These are phyloP conservation scores for Cheilosia vulpina DNA, from an alignment of 2,888 invertebrate genomes.

Conservation along the genomic window DNA sequence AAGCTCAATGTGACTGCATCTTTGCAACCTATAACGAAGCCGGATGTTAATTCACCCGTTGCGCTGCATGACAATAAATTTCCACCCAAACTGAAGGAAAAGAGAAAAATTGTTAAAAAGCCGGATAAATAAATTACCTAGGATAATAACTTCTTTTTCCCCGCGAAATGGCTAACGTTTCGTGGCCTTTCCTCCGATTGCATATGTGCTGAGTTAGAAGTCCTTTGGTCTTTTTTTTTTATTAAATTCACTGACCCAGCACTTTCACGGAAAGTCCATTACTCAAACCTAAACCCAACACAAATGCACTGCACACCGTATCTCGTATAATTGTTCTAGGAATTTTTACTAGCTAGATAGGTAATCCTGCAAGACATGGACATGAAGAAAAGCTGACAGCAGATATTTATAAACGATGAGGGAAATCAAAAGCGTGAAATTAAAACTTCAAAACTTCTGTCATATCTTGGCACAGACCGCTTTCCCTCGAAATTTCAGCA, in stretches of 20 bases:
- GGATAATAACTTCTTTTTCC: constrained; percentile 52
- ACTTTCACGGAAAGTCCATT: not conserved
- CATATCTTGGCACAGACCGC: constrained; percentile 33
- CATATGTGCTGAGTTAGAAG: constrained; percentile 14
- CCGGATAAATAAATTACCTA: constrained; percentile 55
- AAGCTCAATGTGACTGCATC: constrained; percentile 26
- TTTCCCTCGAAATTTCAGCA: constrained; percentile 33
- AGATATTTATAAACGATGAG: constrained; percentile 38
- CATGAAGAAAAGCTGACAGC: constrained; percentile 58
- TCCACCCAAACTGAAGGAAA: not conserved
- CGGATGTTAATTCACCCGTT: constrained; percentile 41
- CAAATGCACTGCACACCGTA: not conserved
- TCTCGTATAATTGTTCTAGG: not conserved
- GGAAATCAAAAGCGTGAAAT: constrained; percentile 71
- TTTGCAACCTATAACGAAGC: constrained; percentile 18
- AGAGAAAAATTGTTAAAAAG: constrained; percentile 9
- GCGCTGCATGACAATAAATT: constrained; percentile 52
- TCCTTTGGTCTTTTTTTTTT: not conserved
- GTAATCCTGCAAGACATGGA: constrained; percentile 42
- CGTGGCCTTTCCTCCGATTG: constrained; percentile 17
- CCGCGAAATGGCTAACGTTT: not conserved
- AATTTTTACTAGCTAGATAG: not conserved
- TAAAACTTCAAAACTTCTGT: constrained; percentile 63
- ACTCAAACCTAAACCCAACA: constrained; percentile 15
- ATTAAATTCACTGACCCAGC: constrained; percentile 28